phyloP scores from a whole-genome alignment of 2,113 vertebrate species.

The Synodontis membranacea region DNA sequence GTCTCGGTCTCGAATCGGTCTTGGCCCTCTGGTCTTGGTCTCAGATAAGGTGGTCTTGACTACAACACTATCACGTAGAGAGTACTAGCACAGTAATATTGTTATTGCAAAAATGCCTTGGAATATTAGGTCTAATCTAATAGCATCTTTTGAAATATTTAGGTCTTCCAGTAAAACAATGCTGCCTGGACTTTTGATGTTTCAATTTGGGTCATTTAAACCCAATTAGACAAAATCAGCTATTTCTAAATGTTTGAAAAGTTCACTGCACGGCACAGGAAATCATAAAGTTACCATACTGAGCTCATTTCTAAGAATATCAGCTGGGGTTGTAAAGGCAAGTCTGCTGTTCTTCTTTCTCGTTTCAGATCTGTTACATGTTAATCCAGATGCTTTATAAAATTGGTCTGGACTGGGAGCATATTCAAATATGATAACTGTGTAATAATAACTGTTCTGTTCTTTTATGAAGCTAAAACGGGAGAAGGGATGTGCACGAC shows the following conservation, averaged over 20 bases:
- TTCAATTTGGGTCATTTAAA: background rate
- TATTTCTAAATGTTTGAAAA: background rate
- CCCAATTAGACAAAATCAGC: background rate
- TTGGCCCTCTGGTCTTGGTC: too few species aligned
- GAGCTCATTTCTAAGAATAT: background rate
- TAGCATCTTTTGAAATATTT: background rate
- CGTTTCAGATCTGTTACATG: background rate
- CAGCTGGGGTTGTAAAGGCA: background rate
- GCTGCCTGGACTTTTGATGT: background rate
- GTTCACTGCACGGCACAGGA: background rate
- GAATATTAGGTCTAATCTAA: background rate
- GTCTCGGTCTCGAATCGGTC: too few species aligned
- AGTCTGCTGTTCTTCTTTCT: background rate
- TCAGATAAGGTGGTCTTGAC: too few species aligned
- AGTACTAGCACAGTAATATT: too few species aligned
- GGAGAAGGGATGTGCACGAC: constrained; percentile 82
- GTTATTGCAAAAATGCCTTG: background rate
- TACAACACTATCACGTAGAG: too few species aligned
- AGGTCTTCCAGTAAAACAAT: background rate
- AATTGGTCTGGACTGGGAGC: background rate
- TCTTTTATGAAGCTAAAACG: constrained; percentile 72
- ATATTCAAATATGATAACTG: background rate
- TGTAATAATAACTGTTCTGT: background rate
- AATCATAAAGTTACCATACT: background rate
- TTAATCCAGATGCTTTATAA: background rate